phyloP scores from a whole-genome alignment of 2,888 invertebrate species.

The Amphipyra tragopoginis region DNA sequence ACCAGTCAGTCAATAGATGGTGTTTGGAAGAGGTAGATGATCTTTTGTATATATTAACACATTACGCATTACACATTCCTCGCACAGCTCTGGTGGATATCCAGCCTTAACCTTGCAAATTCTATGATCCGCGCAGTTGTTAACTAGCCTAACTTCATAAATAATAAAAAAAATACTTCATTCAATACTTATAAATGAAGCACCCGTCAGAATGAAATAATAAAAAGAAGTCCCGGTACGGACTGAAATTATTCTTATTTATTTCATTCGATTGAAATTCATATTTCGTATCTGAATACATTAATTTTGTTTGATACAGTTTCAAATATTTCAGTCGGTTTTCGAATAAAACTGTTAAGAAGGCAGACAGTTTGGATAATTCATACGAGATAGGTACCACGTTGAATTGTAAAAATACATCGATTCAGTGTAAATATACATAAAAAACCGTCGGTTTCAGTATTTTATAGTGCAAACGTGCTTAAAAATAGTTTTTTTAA shows the following conservation, averaged over 20 bases:
- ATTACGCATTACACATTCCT: too few species aligned
- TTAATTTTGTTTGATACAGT: slow-evolving; percentile 35
- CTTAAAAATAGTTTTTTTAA: neutral
- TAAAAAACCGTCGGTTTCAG: neutral
- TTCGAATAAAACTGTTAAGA: slow-evolving; percentile 23
- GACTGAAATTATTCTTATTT: slow-evolving; percentile 35
- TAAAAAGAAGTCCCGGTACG: neutral
- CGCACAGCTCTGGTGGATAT: too few species aligned
- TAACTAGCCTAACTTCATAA: too few species aligned
- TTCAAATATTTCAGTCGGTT: slow-evolving; percentile 18
- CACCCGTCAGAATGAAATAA: too few species aligned
- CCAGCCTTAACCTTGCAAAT: too few species aligned
- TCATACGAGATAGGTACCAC: neutral
- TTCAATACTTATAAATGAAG: too few species aligned
- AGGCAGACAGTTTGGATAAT: slow-evolving; percentile 3
- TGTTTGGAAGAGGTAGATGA: too few species aligned
- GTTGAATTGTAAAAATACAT: slow-evolving; percentile 15
- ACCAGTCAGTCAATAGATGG: too few species aligned
- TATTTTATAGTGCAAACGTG: neutral
- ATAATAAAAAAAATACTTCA: too few species aligned
- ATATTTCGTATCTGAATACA: slow-evolving; percentile 44
- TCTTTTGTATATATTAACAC: too few species aligned
- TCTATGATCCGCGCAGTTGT: too few species aligned
- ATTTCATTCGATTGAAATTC: slow-evolving; percentile 46
- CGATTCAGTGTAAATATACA: neutral